Evolutionary conservation across 1,140 invertebrate genomes (phyloP).

Genomic region (Phocides pigmalion): DNA sequence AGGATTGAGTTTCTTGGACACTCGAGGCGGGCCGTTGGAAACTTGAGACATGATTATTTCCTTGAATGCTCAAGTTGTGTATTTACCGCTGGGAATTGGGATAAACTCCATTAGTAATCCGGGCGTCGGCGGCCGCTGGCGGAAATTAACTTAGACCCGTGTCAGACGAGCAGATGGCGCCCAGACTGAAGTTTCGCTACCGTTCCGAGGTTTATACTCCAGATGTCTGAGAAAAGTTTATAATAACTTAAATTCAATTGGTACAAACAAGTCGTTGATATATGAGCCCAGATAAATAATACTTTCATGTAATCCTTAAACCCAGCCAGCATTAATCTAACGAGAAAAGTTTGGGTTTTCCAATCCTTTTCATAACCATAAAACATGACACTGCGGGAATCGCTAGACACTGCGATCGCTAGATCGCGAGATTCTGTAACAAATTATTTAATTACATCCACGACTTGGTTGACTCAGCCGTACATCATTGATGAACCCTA

Average conservation of each 20-base stretch:
- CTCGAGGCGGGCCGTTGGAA: constrained; percentile 19
- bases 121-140: constrained; percentile 31
- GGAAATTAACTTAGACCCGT: constrained; percentile 70
- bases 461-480: constrained; percentile 11
- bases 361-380: constrained; percentile 38
- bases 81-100: constrained; percentile 44
- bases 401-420: too few species aligned
- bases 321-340: constrained; percentile 39
- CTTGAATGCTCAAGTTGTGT: constrained; percentile 42
- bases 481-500: too few species aligned
- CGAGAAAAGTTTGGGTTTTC: constrained; percentile 39
- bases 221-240: constrained; percentile 33
- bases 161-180: constrained; percentile 47
- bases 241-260: constrained; percentile 29
- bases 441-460: constrained; percentile 43
- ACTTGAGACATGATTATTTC: constrained; percentile 41
- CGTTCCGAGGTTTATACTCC: constrained; percentile 27
- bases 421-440: constrained; percentile 34
- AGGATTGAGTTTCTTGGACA: constrained; percentile 33
- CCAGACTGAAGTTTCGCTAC: constrained; percentile 36
- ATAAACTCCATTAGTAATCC: constrained; percentile 57
- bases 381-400: constrained; percentile 22
- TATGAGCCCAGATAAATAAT: constrained; percentile 8
- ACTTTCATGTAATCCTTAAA: constrained; percentile 24
- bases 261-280: background rate